Base-by-base conservation (phyloP, 2,113 vertebrate species). In the Tylochromis polylepis region DNA sequence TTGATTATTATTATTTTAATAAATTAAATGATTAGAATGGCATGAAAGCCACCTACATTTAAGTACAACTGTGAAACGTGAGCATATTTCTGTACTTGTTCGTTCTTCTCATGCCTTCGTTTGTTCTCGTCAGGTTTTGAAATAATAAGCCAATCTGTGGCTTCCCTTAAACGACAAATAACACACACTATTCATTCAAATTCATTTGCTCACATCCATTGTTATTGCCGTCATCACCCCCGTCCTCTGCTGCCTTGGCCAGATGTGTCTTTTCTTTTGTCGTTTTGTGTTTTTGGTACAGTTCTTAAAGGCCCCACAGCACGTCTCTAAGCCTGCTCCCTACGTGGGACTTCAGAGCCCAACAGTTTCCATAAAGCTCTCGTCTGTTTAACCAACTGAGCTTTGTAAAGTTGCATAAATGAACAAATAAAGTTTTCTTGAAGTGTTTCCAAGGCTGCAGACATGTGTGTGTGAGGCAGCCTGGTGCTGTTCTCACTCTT, bases 391-490 rank as follows among this genome's bases (percentile, higher is more conserved):
- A 77, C 27, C 72, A 53, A 3, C 22, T 24, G 22, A 31, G 72
- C 77, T 84, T 85, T 90, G 88, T 90, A 15, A 29, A 56, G 62
- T 83, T 24, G 46, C 38, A 81, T 90, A 59, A 79, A 16, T 49
- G n/a, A 46, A 70, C 24, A 38, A 88, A 86, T 89, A 53, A 84
- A 27, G 85, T 83, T 85, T 84, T 86, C 59, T 77, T 80, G 51
- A 78, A 85, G 34, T 83, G 94, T 94, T 94, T 91, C 94, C 93
- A 89, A 18, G 92, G 92, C 81, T 92, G 91, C 93, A 85, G 88
- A 85, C 89, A 78, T 46, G 22, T 79, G 80, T 85, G 81, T 83
- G 86, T 86, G 22, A 92, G 82, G 91, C 90, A 93, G 89, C 89
- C 84, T 51, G 6, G 38, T 15, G 34, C 18, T 89, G 85, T 79